Evolutionary conservation across 1,140 invertebrate species (phyloP), one percentile per base, ranked within the genome.

Genomic region (Drosophila subpulchrella): DNA sequence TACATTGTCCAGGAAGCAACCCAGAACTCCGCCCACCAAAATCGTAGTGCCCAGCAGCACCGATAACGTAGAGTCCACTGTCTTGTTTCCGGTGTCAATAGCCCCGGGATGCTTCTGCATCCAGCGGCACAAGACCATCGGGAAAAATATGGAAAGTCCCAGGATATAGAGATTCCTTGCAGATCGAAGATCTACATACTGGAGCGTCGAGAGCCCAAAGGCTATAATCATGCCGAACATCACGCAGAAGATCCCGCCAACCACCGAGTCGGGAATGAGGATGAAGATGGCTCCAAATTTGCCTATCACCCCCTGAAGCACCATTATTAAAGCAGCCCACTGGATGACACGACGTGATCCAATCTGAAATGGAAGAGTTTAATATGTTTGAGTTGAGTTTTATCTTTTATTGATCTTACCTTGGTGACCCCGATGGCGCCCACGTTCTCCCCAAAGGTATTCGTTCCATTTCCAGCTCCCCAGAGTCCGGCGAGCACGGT

Each of bases 371-470:
- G 7, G 13, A 44, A 39, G 6, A 13, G 27, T 11, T 44, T 20
- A 11, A 20, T 44, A 7, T 20, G 5, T 10, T 12, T 4, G 1
- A 2, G 24, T 32, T 2, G 38, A 0, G 32, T 10, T 15, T 17
- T 34, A 4, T 15, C 27, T 11, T 15, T 15, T 4, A 10, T 7
- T 6, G n/a, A 17, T 7, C 60, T 78, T 36, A 95, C 94, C 92
- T 95, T 95, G 4, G 95, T 95, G 6, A 95, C 94, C 50, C 97
- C 97, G 66, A 98, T 97, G 11, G 97, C 97, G 5, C 97, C 97
- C 46, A 98, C 96, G 91, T 98, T 98, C 92, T 97, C 96, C 15
- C 96, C 96, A 81, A 97, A 98, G 0, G 97, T 97, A 65, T 97
- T 97, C 3, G 97, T 97, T 3, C 97, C 97, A 81, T 97, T 97